Evolutionary conservation across 2,113 vertebrate species (phyloP), one percentile per base, ranked within the genome.

Genomic region (Nyctibius bracteatus): DNA sequence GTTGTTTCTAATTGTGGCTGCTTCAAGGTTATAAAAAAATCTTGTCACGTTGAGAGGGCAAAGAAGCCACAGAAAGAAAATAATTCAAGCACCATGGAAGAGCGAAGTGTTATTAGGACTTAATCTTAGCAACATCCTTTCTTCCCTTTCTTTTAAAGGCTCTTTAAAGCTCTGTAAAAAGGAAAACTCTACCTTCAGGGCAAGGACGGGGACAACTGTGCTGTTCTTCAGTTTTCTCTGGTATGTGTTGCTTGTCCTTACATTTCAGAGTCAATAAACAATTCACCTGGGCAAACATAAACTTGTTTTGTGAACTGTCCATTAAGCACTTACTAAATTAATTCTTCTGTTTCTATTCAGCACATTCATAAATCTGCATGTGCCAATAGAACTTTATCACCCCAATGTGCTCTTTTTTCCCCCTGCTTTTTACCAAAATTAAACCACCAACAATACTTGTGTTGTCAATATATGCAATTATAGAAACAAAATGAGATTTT

Each of bases 211-310:
- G 51, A 25, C 19, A 74, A n/a, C 15, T 20, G 5, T 30, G 5
- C 4, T 47, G 14, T 33, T 75, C 37, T 83, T 82, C 10, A 41
- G 59, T 81, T 90, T 79, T 80, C 59, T 43, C 51, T 55, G 9
- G 33, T 80, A 21, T 59, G 25, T 33, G 21, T 43, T 71, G 16
- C 68, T 87, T 37, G 43, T 63, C 71, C 31, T 82, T 93, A 51
- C 10, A 58, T 49, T 90, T 91, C 75, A 94, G 65, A 77, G 39
- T 94, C 81, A 90, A 86, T 71, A 81, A 96, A 79, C 46, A 81
- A 82, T 92, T 90, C 35, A 90, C 22, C 16, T 5, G 6, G 11
- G 27, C 41, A 92, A 63, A 80, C 16, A 83, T 70, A 62, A 88
- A 72, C 39, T 82, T 83, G 12, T 70, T 94, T 82, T 77, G 43